These are phyloP conservation scores for Amphimallon solstitiale DNA, from an alignment of 2,888 invertebrate species.

Conservation along the genomic window DNA sequence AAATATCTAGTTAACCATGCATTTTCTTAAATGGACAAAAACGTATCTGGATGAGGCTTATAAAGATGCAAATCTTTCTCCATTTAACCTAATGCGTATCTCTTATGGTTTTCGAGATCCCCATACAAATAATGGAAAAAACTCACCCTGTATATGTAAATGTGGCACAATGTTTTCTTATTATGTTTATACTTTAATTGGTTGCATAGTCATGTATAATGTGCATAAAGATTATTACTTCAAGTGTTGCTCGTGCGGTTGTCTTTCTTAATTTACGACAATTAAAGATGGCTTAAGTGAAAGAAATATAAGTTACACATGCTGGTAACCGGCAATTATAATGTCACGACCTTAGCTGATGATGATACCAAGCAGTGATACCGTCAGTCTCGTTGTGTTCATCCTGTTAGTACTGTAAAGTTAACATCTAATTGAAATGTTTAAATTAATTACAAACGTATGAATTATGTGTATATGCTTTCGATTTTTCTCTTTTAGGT, in stretches of 20 bases:
- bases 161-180: no score
- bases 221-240: constrained; percentile 23
- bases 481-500: no score
- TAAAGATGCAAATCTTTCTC: no score
- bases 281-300: constrained; percentile 31
- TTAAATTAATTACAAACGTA: constrained; percentile 13
- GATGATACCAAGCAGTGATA: constrained; percentile 25
- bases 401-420: neutral
- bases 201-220: neutral
- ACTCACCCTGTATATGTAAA: no score
- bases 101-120: no score
- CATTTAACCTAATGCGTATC: no score
- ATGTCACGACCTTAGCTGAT: constrained; percentile 26
- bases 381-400: constrained; percentile 15
- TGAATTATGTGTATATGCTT: neutral
- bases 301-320: constrained; percentile 32
- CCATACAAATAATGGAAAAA: no score
- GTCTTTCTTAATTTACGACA: constrained; percentile 34
- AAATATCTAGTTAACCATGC: no score
- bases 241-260: constrained; percentile 29
- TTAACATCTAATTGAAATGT: constrained; percentile 17
- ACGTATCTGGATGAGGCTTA: no score
- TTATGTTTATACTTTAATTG: neutral
- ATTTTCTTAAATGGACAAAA: no score
- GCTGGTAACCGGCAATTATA: constrained; percentile 26